Percentiles rank a stretch among this genome's conserved stretches.
Conservation (phyloP, 2,797 vertebrate species). For the Atherinosoma microstoma region DNA sequence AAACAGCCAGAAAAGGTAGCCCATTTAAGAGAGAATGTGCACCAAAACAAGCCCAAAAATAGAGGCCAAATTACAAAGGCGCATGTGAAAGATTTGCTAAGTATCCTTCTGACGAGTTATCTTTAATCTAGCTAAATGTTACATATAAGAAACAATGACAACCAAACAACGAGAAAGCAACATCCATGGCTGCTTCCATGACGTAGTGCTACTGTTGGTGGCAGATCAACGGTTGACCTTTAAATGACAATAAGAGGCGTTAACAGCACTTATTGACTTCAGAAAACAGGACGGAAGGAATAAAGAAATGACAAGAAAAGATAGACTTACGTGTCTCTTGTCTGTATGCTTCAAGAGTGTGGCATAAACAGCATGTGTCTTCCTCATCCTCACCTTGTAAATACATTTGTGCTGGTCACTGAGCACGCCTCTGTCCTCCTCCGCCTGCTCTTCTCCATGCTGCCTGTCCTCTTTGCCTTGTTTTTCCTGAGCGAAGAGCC, state of each 20-base stretch:
- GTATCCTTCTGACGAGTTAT: not conserved
- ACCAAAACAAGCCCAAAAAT: conserved; percentile 17
- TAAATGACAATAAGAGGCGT: conserved; percentile 12
- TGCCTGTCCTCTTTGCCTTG: conserved; percentile 90
- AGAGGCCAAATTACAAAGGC: not conserved
- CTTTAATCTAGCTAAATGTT: not conserved
- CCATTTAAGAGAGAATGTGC: conserved; percentile 1
- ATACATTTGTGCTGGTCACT: conserved; percentile 98
- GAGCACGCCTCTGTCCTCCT: conserved; percentile 89
- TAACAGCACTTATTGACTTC: conserved; percentile 7
- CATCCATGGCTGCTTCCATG: conserved; percentile 16
- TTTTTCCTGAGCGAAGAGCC: conserved; percentile 99
- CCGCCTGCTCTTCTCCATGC: conserved; percentile 84
- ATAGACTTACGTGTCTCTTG: conserved; percentile 9
- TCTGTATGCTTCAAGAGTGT: conserved; percentile 27
- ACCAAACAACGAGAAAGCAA: conserved; percentile 3
- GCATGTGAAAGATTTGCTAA: not conserved
- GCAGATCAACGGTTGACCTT: conserved; percentile 1
- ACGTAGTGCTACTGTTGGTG: conserved; percentile 1
- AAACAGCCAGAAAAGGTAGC: not conserved
- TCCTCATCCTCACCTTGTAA: conserved; percentile 89
- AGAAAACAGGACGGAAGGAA: conserved; percentile 9
- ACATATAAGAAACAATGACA: not conserved
- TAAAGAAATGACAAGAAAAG: conserved; percentile 1
- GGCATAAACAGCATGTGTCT: conserved; percentile 15